Percentiles rank a stretch among this genome's conserved stretches.
These are phyloP conservation scores for Oryctolagus cuniculus DNA, from an alignment of 2,113 vertebrate genomes.

Conservation along the genomic window DNA sequence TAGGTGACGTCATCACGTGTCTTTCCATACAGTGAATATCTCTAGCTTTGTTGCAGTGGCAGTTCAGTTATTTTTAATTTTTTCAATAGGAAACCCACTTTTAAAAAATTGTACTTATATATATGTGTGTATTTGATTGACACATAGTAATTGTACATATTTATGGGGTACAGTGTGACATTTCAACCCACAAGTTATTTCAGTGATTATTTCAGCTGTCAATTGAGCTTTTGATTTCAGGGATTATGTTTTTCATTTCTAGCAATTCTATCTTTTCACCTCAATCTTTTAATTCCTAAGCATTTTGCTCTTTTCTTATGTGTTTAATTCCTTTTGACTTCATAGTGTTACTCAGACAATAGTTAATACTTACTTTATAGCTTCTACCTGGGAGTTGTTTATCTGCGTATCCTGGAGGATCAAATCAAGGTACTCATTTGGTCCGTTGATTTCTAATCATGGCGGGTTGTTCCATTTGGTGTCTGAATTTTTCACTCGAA, in stretches of 20 bases:
- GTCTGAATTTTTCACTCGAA: slow-evolving; percentile 7
- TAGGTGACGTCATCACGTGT: slow-evolving; percentile 46
- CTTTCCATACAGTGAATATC: slow-evolving; percentile 22
- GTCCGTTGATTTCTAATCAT: background rate
- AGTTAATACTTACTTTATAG: background rate
- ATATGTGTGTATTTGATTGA: too few relatives aligned
- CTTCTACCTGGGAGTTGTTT: background rate
- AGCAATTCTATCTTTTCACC: slow-evolving; percentile 40
- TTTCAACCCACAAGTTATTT: background rate
- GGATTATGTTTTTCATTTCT: slow-evolving; percentile 45
- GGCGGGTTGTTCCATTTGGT: background rate
- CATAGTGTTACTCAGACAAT: background rate
- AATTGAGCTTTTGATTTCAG: slow-evolving; percentile 61
- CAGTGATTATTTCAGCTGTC: slow-evolving; percentile 44
- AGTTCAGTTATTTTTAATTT: too few relatives aligned
- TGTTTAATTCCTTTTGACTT: slow-evolving; percentile 43
- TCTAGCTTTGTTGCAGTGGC: slow-evolving; percentile 52
- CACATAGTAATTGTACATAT: too few relatives aligned
- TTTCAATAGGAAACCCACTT: too few relatives aligned
- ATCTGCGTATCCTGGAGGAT: background rate
- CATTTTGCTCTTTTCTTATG: slow-evolving; percentile 9
- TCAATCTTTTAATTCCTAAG: background rate
- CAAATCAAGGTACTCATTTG: slow-evolving; percentile 39
- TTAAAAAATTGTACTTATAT: too few relatives aligned
- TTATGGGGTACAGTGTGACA: too few relatives aligned